A percentile compares a stretch with the other conserved stretches of the same genome.
These are phyloP conservation scores for Heliconius melpomene DNA, from an alignment of 1,140 invertebrate genomes.

Conservation along the genomic window DNA sequence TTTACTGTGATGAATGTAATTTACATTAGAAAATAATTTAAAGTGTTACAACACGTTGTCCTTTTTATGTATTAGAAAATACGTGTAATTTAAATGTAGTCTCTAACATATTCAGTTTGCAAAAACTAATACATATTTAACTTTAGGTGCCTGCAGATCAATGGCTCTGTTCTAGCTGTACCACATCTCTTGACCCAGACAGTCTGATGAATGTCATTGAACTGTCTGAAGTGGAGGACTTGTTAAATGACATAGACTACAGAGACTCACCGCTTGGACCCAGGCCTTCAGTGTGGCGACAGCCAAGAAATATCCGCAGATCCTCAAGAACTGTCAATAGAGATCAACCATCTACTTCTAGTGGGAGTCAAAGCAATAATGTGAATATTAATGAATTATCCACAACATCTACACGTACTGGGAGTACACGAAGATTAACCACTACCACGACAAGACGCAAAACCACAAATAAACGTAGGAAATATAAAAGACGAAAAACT, in stretches of 20 bases:
- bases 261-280: conserved; percentile 63
- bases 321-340: conserved; percentile 42
- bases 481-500: conserved; percentile 62
- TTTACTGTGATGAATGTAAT: too few species aligned
- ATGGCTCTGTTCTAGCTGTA: conserved; percentile 94
- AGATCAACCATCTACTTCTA: conserved; percentile 81
- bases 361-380: conserved; percentile 59
- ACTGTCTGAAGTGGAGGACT: conserved; percentile 74
- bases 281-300: conserved; percentile 43
- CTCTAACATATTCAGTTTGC: too few species aligned
- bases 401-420: conserved; percentile 44
- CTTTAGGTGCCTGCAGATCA: conserved; percentile 82
- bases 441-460: conserved; percentile 37
- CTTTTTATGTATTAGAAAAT: too few species aligned
- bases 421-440: conserved; percentile 36
- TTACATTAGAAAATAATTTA: too few species aligned
- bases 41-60: too few species aligned
- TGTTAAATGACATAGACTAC: conserved; percentile 71
- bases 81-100: too few species aligned
- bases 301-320: conserved; percentile 46
- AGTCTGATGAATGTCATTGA: conserved; percentile 72
- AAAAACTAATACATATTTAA: background rate
- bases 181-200: conserved; percentile 3
- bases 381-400: conserved; percentile 42
- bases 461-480: conserved; percentile 48